Base-by-base conservation (phyloP, 2,888 invertebrate species). In the Globia sparganii region DNA sequence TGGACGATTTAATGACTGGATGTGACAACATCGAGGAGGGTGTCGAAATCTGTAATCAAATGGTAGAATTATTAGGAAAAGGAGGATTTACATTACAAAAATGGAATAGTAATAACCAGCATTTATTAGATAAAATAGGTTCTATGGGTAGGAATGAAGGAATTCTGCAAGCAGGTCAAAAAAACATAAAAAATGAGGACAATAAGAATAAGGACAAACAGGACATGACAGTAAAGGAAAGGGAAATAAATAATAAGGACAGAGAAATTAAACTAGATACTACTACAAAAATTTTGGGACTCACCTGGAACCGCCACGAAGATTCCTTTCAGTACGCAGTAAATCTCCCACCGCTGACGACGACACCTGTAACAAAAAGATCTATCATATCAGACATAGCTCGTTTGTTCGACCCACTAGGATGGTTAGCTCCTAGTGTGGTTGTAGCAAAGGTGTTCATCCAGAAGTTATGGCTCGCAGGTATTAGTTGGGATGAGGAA, bases 301-400 rank as follows among this genome's bases (percentile, higher is more conserved):
- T 74, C 68, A 74, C 59, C 71, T 80, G 80, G 80, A 56, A 75
- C 25, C 70, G 80, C 43, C 18, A 15, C 8, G 58, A 61, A 21
- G 78, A 81, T 34, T 8, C 46, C 1, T 46, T 46, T 18, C 46
- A 46, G 18, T 46, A 46, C 46, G 46, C 46, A 1, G 46, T 46
- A 43, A 79, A 61, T 1, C 86, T 85, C 0, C 78, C 70, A 5
- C 73, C 86, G 0, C 64, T 83, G 0, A 71, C 86, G 28, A 65
- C 58, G 2, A 78, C 75, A 64, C 71, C 78, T 73, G 73, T 65
- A 43, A 81, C 81, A 58, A 78, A 83, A 67, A 56, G 89, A 87
- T 70, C 73, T 77, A 71, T 87, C 80, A 34, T 88, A 82, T 65
- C 89, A 79, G 80, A 86, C 75, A 80, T 77, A 81, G 53, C 87